A percentile compares a stretch with the other conserved stretches of the same genome.
Conservation (phyloP, 1,140 invertebrate species). For the Aphis craccivora region DNA sequence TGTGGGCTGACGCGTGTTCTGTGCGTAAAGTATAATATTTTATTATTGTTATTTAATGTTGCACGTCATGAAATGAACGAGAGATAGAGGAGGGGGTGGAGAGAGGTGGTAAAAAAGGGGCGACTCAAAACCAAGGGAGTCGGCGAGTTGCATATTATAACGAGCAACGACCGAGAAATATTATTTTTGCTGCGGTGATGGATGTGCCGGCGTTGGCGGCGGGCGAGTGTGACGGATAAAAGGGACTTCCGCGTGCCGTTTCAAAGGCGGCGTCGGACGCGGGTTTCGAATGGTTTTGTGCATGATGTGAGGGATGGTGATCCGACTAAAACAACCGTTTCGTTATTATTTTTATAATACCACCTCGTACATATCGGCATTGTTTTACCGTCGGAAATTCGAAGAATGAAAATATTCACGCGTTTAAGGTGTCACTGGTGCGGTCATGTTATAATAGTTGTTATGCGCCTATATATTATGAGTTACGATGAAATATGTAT, state of each 20-base stretch:
- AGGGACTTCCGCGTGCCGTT: constrained; percentile 23
- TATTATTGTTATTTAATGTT: constrained; percentile 58
- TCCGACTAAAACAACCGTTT: neutral
- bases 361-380: neutral
- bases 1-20: neutral
- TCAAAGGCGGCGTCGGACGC: neutral
- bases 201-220: neutral
- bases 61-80: constrained; percentile 45
- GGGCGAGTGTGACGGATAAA: constrained; percentile 29
- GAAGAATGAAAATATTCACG: neutral
- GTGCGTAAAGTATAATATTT: constrained; percentile 48
- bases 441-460: neutral
- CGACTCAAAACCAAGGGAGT: constrained; percentile 54
- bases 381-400: neutral
- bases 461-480: neutral
- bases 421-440: neutral
- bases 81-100: neutral
- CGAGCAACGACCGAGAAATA: constrained; percentile 50
- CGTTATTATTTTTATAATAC: neutral
- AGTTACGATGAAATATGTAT: neutral
- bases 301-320: neutral
- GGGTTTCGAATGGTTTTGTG: neutral
- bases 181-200: constrained; percentile 46
- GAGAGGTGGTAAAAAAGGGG: neutral
- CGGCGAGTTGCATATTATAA: constrained; percentile 35